Percentiles rank a stretch among this genome's conserved stretches.
phyloP scores from a whole-genome alignment of 2,888 invertebrate species.

The Conops quadrifasciatus region DNA sequence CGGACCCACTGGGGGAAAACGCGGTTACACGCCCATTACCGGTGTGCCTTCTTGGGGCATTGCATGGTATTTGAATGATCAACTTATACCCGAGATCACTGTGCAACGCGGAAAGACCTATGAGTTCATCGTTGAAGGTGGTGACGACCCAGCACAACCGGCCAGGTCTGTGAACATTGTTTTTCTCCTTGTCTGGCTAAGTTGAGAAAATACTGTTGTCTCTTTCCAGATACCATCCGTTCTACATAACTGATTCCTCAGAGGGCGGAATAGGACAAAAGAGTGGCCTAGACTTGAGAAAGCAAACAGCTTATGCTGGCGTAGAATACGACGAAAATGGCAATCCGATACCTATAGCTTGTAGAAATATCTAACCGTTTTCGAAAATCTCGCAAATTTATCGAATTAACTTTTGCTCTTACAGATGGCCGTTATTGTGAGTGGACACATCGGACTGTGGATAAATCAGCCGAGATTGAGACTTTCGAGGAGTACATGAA shows the following conservation, averaged over 20 bases:
- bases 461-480: constrained; percentile 75
- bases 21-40: constrained; percentile 83
- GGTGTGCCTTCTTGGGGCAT: constrained; percentile 88
- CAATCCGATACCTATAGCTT: constrained; percentile 81
- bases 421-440: constrained; percentile 86
- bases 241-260: constrained; percentile 87
- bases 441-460: constrained; percentile 82
- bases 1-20: constrained; percentile 83
- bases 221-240: constrained; percentile 78
- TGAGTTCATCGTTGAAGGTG: constrained; percentile 86
- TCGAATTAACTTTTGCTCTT: background rate
- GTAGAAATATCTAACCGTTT: constrained; percentile 61
- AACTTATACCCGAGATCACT: constrained; percentile 87
- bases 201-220: background rate
- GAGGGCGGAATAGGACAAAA: constrained; percentile 90
- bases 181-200: background rate
- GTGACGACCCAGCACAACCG: constrained; percentile 80
- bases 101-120: constrained; percentile 88
- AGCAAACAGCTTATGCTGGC: constrained; percentile 82
- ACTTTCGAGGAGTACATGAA: constrained; percentile 82
- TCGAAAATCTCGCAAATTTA: background rate
- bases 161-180: constrained; percentile 69
- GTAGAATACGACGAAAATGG: constrained; percentile 79
- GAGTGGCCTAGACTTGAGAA: constrained; percentile 72
- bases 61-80: constrained; percentile 92